Conservation (phyloP, 2,888 invertebrate species). For the Drosophila antonietae region DNA sequence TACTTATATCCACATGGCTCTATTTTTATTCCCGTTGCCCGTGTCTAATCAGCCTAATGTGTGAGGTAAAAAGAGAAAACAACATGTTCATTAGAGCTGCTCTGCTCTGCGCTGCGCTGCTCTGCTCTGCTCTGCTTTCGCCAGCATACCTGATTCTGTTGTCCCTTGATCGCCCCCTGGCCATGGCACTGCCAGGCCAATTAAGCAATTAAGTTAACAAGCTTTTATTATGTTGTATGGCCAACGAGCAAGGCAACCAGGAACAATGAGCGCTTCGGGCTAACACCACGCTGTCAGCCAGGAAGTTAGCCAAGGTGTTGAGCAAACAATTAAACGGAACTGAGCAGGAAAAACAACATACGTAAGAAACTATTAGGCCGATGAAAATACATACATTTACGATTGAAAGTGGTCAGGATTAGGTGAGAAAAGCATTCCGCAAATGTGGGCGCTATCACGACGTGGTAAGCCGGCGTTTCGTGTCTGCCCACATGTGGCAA, state of each 20-base stretch:
- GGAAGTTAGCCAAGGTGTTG: slow-evolving; percentile 65
- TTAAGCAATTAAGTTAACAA: slow-evolving; percentile 79
- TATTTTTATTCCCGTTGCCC: slow-evolving; percentile 52
- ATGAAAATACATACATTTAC: slow-evolving; percentile 34
- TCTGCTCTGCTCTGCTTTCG: slow-evolving; percentile 19
- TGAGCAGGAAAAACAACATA: slow-evolving; percentile 33
- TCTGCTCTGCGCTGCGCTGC: background rate
- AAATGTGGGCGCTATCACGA: slow-evolving; percentile 21
- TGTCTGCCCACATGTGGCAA: background rate
- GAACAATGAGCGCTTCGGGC: slow-evolving; percentile 20
- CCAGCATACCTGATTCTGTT: slow-evolving; percentile 10
- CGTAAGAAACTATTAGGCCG: slow-evolving; percentile 28
- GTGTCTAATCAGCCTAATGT: slow-evolving; percentile 68
- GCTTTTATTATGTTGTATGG: slow-evolving; percentile 73
- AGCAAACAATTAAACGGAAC: slow-evolving; percentile 71
- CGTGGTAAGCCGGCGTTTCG: slow-evolving; percentile 7
- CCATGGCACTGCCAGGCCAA: slow-evolving; percentile 51
- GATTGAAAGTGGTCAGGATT: slow-evolving; percentile 56
- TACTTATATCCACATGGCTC: slow-evolving; percentile 55
- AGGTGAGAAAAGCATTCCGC: slow-evolving; percentile 42
- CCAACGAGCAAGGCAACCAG: slow-evolving; percentile 18
- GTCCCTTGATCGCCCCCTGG: background rate
- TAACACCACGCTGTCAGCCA: slow-evolving; percentile 27
- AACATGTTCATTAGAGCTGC: slow-evolving; percentile 66
- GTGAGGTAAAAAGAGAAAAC: slow-evolving; percentile 45